These are phyloP conservation scores for Hephaestus fuliginosus DNA, from an alignment of 2,797 vertebrate species.

Conservation along the genomic window DNA sequence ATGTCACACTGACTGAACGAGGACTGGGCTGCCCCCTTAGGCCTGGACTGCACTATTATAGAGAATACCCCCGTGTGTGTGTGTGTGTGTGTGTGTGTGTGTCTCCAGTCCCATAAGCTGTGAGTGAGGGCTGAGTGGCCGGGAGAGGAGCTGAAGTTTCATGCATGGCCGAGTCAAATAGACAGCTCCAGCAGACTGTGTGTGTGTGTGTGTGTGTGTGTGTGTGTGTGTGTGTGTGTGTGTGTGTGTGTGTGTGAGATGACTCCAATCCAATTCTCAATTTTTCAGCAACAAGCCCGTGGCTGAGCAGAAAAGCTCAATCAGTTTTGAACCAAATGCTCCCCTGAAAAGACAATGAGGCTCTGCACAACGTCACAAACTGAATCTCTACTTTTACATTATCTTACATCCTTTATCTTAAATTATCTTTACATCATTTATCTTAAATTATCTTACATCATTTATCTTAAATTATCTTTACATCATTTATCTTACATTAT, in stretches of 20 bases:
- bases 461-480: neutral
- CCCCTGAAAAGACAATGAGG: constrained; percentile 1
- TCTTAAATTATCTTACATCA: too few species aligned
- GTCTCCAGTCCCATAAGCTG: constrained; percentile 26
- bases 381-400: neutral
- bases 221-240: constrained; percentile 18
- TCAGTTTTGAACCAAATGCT: constrained; percentile 41
- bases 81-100: constrained; percentile 5
- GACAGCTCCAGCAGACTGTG: constrained; percentile 35
- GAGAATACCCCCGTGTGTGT: neutral
- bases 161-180: constrained; percentile 45
- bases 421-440: neutral
- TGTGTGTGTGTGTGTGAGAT: constrained; percentile 15
- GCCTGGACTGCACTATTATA: constrained; percentile 2
- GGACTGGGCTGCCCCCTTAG: constrained; percentile 20
- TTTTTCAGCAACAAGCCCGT: constrained; percentile 27
- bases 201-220: constrained; percentile 12
- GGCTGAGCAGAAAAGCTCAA: constrained; percentile 43
- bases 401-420: neutral
- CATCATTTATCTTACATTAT: neutral
- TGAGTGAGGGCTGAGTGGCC: constrained; percentile 23
- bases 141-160: constrained; percentile 40
- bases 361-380: neutral
- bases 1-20: constrained; percentile 37
- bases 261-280: constrained; percentile 34